These are phyloP conservation scores for Cyprinodon brontotheroides DNA, from an alignment of 2,113 vertebrate genomes.

Conservation along the genomic window DNA sequence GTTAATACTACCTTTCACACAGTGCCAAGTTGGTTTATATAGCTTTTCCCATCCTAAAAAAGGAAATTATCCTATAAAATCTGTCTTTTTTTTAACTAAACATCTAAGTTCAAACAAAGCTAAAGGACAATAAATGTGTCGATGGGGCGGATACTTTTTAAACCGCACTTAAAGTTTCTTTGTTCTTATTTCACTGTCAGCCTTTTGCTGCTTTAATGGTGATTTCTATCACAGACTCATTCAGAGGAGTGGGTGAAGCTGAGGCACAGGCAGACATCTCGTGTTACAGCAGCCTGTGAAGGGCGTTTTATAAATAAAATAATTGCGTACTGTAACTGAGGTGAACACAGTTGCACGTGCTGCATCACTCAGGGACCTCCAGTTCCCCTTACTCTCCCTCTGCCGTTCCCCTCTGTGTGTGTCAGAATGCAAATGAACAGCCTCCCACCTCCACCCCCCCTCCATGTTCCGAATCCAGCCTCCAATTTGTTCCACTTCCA, in stretches of 20 bases:
- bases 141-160: background rate
- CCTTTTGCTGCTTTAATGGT: background rate
- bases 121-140: no score
- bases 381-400: conserved; percentile 29
- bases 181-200: background rate
- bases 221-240: background rate
- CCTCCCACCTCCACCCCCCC: conserved; percentile 22
- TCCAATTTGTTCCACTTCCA: conserved; percentile 79
- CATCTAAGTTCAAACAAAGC: background rate
- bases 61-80: no score
- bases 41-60: no score
- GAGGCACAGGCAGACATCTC: background rate
- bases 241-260: background rate
- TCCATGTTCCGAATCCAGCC: conserved; percentile 68
- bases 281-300: background rate
- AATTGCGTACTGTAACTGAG: background rate
- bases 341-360: conserved; percentile 17
- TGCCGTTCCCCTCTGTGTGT: conserved; percentile 24
- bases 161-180: background rate
- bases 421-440: conserved; percentile 65
- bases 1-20: no score
- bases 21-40: no score
- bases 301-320: conserved; percentile 5
- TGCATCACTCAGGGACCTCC: conserved; percentile 31
- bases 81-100: background rate